Percentiles rank a stretch among this genome's conserved stretches.
Conservation (phyloP, 2,888 invertebrate genomes). For the Calameuta idolon region DNA sequence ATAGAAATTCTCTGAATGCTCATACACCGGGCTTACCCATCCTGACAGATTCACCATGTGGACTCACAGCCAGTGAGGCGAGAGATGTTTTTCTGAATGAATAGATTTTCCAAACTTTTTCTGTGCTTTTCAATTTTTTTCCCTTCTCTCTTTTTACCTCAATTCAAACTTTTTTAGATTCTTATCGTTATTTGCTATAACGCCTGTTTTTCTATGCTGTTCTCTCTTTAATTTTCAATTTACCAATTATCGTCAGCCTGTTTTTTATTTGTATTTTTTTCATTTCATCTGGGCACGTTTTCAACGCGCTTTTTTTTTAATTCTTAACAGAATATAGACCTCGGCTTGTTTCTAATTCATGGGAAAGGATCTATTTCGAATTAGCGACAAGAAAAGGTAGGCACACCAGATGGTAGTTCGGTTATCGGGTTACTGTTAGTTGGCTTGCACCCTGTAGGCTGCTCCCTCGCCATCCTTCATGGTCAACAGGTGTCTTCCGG, state of each 20-base stretch:
- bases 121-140: neutral
- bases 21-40: neutral
- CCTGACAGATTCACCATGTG: neutral
- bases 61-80: neutral
- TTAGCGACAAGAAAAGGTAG: slow-evolving; percentile 14
- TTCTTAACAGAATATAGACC: neutral
- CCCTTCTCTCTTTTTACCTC: neutral
- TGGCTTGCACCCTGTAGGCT: slow-evolving; percentile 25
- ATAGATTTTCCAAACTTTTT: neutral
- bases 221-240: neutral
- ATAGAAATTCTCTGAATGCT: neutral
- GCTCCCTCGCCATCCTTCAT: slow-evolving; percentile 30
- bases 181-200: neutral
- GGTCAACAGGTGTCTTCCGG: slow-evolving; percentile 62
- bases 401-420: slow-evolving; percentile 53
- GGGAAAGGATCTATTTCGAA: neutral
- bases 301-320: neutral
- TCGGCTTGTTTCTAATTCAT: neutral
- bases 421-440: slow-evolving; percentile 49
- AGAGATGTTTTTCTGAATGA: neutral
- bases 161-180: neutral
- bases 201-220: neutral
- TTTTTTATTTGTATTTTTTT: neutral
- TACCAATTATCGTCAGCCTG: neutral
- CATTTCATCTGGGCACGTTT: neutral